A percentile compares a stretch with the other conserved stretches of the same genome.
Evolutionary conservation across 2,113 vertebrate genomes (phyloP).

Genomic region (Pygathrix nemaeus): DNA sequence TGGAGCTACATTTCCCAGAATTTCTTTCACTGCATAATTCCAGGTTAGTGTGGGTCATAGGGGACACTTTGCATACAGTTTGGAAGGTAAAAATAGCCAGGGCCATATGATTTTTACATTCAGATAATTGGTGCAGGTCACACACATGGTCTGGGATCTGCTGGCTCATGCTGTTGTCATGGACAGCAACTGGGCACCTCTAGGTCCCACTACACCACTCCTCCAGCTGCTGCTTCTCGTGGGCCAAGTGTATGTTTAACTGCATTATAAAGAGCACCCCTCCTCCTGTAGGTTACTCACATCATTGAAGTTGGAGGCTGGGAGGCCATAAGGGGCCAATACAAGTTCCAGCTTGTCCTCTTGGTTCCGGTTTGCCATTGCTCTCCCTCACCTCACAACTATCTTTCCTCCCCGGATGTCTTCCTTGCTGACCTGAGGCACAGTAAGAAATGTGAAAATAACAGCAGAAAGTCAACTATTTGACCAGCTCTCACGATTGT

Average conservation of each 20-base stretch:
- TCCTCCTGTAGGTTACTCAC: rapidly evolving
- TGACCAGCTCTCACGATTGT: background rate
- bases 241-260: background rate
- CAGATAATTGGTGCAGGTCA: background rate
- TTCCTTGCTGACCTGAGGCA: background rate
- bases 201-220: background rate
- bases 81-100: background rate
- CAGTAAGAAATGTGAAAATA: background rate
- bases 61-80: background rate
- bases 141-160: background rate
- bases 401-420: background rate
- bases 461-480: background rate
- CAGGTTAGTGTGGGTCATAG: background rate
- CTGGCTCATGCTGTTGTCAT: background rate
- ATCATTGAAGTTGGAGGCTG: background rate
- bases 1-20: background rate
- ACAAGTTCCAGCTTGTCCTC: rapidly evolving
- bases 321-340: background rate
- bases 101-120: background rate
- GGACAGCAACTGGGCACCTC: too few relatives aligned
- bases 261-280: background rate
- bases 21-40: background rate
- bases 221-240: background rate
- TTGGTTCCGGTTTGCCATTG: background rate
- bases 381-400: background rate